Conservation (phyloP, 2,113 vertebrate genomes). For the Benitochromis conjunctus region DNA sequence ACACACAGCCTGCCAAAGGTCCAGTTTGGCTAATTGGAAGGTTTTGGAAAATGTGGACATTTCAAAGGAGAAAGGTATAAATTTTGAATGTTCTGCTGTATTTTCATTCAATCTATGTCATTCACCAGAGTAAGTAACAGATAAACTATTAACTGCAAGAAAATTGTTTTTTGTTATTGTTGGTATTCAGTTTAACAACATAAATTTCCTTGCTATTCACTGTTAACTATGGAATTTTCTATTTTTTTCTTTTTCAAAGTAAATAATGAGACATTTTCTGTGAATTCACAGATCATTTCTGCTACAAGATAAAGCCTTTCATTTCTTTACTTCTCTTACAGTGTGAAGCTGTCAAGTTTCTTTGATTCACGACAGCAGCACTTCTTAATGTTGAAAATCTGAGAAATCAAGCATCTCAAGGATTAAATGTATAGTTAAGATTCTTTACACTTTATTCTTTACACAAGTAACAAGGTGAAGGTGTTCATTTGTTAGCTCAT, state of each 20-base stretch:
- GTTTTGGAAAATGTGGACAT: not conserved
- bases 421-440: not conserved
- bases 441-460: not conserved
- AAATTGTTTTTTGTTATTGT: not conserved
- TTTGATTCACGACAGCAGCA: not conserved
- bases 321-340: not conserved
- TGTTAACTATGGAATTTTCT: not conserved
- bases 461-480: not conserved
- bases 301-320: not conserved
- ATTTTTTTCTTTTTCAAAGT: not conserved
- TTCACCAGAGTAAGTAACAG: not conserved
- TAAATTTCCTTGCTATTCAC: not conserved
- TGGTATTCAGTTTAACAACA: not conserved
- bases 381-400: not conserved
- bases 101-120: not conserved
- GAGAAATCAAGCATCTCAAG: not conserved
- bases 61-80: not conserved
- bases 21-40: not conserved
- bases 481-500: not conserved
- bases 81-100: not conserved
- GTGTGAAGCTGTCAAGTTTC: not conserved
- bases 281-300: not conserved
- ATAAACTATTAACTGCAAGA: not conserved
- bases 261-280: not conserved
- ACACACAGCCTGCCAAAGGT: not conserved